Base-by-base conservation (phyloP, 64 coral and sea anemone genomes). In the Cladopsammia gracilis region DNA sequence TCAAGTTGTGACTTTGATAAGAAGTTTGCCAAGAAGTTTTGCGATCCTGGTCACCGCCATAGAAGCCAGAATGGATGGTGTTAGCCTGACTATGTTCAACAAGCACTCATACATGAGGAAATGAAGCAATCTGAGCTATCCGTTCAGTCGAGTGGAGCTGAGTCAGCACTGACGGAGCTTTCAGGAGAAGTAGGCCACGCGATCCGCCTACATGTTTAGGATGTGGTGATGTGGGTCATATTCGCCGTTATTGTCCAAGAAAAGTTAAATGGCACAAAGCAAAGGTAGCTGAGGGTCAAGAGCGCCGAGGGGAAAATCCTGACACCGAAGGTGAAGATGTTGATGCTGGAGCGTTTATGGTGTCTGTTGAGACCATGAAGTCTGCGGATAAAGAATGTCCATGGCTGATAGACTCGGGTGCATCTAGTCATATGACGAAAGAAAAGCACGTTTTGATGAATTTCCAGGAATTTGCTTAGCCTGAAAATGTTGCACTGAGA, bases 351-450 rank as follows among this genome's bases (percentile, higher is more conserved):
- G 71, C 66, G 57, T 89, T 77, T 26, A 89, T 72, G 71, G 71
- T 53, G 20, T 89, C 52, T 44, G 71, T 14, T 47, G 86, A 26
- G 11, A 58, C 43, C 10, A 42, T 64, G 8, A 75, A 77, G 61
- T 51, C 43, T 67, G 58, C 10, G 23, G 61, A 69, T 69, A 58
- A 88, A 72, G 22, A 70, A 88, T 53, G 70, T 73, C 57, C 49
- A 75, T 58, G 70, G 90, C 34, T 92, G 65, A 85, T 84, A 57
- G 89, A 84, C 81, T 92, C 89, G 54, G 66, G 79, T 22, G 79
- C 79, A 23, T 85, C 68, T 4, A 76, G 79, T 75, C 69, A 85
- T 44, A 85, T 75, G 78, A 85, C 90, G 25, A 92, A 85, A 43
- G 53, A 90, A 45, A 85, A 85, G 56, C 64, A 75, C 51, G 26